Base-by-base conservation (phyloP, 2,888 invertebrate genomes). In the Sphaerophoria taeniata region DNA sequence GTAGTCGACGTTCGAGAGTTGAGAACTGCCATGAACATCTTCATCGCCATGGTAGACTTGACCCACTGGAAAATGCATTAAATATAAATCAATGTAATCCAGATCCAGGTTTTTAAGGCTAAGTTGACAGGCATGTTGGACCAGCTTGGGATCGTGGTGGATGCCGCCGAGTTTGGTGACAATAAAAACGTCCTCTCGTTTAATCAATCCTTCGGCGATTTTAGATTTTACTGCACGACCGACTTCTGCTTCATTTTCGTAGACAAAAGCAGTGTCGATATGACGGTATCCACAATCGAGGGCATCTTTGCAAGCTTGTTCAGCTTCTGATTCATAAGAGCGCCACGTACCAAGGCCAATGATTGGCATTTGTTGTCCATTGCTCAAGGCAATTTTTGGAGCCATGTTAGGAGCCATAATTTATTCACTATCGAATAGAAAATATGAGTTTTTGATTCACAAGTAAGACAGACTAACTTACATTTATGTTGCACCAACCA, bases 31-130 rank as follows among this genome's bases (percentile, higher is more conserved):
- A 55, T 91, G 91, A 1, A 92, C 91, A 87, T 91, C 89, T 43
- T 49, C 88, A 24, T 93, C 91, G 94, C 95, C 89, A 9, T 88
- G 63, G 39, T 90, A 89, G 4, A 88, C 93, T 88, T 95, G 96
- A 0, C 95, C 96, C 90, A 96, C 94, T 0, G 97, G 97, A 93
- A 96, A 97, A 89, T 97, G 97, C 85, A 97, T 95, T 11, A 97
- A 92, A 89, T 95, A 97, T 0, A 97, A 92, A 89, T 97, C 97
- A 69, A 97, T 92, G 89, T 97, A 97, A 0, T 94, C 93, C 5
- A 97, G 90, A 0, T 94, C 94, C 83, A 97, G 93, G 74, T 94
- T 93, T 0, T 92, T 89, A 6, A 97, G 90, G 0, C 96, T 95
- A 58, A 93, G 92, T 56, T 94, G 93, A 87, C 96, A 93, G 0